These are phyloP conservation scores for Microhierax caerulescens DNA, from an alignment of 2,797 vertebrate species.

Conservation along the genomic window DNA sequence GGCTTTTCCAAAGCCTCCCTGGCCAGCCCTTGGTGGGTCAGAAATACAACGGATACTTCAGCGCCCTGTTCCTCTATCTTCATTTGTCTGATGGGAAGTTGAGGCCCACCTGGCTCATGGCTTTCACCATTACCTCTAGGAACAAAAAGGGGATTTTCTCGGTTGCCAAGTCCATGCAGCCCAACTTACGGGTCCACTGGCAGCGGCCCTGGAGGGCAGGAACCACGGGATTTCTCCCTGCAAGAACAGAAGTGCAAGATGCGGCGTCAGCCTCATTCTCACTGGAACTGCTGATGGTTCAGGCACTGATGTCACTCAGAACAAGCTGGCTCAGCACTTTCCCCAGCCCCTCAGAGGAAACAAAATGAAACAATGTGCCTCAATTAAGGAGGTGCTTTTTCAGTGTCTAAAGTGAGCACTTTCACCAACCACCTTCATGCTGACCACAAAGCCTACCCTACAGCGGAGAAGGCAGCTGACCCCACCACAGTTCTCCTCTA, in stretches of 20 bases:
- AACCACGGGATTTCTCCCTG: background rate
- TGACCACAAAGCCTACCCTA: background rate
- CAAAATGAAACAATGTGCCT: slow-evolving; percentile 9
- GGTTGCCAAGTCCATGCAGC: background rate
- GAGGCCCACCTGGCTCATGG: background rate
- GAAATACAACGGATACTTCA: background rate
- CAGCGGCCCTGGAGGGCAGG: background rate
- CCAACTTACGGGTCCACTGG: background rate
- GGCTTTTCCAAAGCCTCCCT: background rate
- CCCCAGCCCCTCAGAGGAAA: background rate
- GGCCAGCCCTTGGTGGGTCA: background rate
- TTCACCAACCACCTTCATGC: background rate
- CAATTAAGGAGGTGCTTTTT: background rate
- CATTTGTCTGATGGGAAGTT: background rate
- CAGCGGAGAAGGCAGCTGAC: background rate
- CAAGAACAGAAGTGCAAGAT: background rate
- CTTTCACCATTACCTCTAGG: background rate
- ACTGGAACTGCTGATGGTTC: background rate
- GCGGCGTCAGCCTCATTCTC: background rate
- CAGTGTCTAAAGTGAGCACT: background rate
- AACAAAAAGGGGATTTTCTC: background rate
- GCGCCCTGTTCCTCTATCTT: background rate
- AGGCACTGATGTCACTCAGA: background rate
- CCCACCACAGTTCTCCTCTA: background rate
- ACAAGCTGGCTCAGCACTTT: slow-evolving; percentile 15